These are phyloP conservation scores for Orius laevigatus DNA, from an alignment of 1,140 invertebrate genomes.

Conservation along the genomic window DNA sequence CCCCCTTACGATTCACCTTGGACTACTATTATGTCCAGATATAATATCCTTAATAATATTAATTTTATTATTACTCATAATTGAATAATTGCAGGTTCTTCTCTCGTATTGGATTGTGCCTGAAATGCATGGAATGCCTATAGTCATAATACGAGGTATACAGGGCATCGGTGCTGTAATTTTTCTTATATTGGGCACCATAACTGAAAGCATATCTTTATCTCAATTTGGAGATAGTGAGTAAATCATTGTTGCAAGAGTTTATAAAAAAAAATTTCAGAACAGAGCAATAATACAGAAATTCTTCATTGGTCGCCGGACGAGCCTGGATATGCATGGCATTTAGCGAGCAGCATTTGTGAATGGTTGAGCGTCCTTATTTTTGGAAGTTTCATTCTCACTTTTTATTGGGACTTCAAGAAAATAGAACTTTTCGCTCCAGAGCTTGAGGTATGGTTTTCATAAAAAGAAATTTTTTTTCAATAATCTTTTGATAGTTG, in stretches of 20 bases:
- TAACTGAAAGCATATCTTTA: slow-evolving; percentile 1
- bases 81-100: slow-evolving; percentile 10
- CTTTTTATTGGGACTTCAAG: slow-evolving; percentile 16
- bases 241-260: neutral
- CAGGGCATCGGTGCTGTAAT: neutral
- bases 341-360: slow-evolving; percentile 2
- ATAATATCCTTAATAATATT: too few relatives aligned
- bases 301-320: slow-evolving; percentile 8
- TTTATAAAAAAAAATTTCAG: neutral
- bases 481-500: too few relatives aligned
- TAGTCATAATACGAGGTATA: slow-evolving; percentile 3
- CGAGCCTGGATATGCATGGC: slow-evolving; percentile 10
- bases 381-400: slow-evolving; percentile 14
- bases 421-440: slow-evolving; percentile 12
- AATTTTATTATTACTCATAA: slow-evolving; percentile 1
- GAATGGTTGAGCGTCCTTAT: slow-evolving; percentile 8
- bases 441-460: slow-evolving; percentile 12
- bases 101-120: slow-evolving; percentile 16
- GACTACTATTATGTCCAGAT: too few relatives aligned
- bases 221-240: slow-evolving; percentile 1
- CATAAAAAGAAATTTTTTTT: neutral
- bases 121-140: slow-evolving; percentile 13
- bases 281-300: neutral
- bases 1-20: too few relatives aligned
- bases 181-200: neutral